Conservation (phyloP, 2,888 invertebrate genomes). For the Boloria euphrosyne region DNA sequence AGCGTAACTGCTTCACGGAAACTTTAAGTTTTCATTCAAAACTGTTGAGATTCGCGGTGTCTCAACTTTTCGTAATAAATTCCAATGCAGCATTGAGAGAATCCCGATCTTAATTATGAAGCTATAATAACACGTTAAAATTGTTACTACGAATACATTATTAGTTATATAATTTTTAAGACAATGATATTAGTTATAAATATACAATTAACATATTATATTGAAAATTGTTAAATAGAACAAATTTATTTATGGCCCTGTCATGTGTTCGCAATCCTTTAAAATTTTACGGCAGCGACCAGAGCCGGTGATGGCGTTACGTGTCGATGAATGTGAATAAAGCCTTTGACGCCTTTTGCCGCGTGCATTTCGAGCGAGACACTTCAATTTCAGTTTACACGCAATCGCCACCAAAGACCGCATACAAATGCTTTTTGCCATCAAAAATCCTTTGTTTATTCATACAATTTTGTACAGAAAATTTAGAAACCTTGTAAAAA, state of each 20-base stretch:
- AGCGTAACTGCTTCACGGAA: constrained; percentile 80
- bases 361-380: constrained; percentile 64
- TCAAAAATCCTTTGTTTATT: constrained; percentile 29
- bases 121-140: constrained; percentile 34
- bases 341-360: constrained; percentile 76
- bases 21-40: constrained; percentile 81
- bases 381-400: constrained; percentile 70
- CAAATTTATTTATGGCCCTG: constrained; percentile 31
- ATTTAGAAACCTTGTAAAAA: not conserved
- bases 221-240: constrained; percentile 1
- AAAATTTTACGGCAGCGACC: constrained; percentile 48
- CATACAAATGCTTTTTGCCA: constrained; percentile 42
- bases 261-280: constrained; percentile 48
- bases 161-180: not conserved
- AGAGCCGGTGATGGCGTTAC: constrained; percentile 57
- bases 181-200: constrained; percentile 1
- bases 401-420: constrained; percentile 49
- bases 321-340: constrained; percentile 71
- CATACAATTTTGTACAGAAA: constrained; percentile 3
- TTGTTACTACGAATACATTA: constrained; percentile 22
- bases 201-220: not conserved
- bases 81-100: constrained; percentile 65
- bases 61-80: constrained; percentile 77
- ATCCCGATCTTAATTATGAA: constrained; percentile 55
- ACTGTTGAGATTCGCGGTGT: constrained; percentile 73